Evolutionary conservation across 2,888 invertebrate genomes (phyloP), one percentile per base, ranked within the genome.

Genomic region (Amblyteles armatorius): DNA sequence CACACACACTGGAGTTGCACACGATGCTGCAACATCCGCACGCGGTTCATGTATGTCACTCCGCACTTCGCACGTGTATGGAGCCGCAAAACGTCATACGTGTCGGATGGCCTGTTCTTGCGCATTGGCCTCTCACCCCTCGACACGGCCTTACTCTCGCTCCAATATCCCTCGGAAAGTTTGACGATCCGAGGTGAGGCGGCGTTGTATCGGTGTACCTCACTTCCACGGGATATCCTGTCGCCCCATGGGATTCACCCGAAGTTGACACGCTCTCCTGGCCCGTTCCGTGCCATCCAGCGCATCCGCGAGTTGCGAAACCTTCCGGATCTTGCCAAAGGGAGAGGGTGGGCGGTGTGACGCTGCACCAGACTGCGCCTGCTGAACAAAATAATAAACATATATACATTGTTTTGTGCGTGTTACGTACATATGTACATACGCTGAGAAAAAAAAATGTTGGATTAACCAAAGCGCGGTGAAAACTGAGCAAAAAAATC

Each of bases 161-260:
- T 36, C 40, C 79, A 26, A 73, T 40, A 76, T 79, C 68, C 83
- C 80, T 80, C 68, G 60, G 52, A 85, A 83, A 85, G 83, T 85
- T 85, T 74, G 82, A 76, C 74, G 83, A 87, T 87, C 79, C 86
- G 71, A 72, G 81, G 82, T 79, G 40, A 68, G 57, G 57, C 44
- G 60, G 60, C 77, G 67, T 57, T 74, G 77, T 85, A 85, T 85
- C 82, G 77, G 77, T 79, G 57, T 73, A 81, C 83, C 87, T 84
- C 82, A 77, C 78, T 86, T 89, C 87, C 87, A 87, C 89, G 89
- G 90, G 90, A 90, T 90, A 90, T 90, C 90, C 90, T 90, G 89
- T 86, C 83, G 79, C 82, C 78, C 86, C 85, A 85, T 83, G 83
- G 81, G 86, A 84, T 79, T 82, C 84, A 63, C 68, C 78, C 73